Evolutionary conservation across 2,113 vertebrate species (phyloP), one percentile per base, ranked within the genome.

Genomic region (Dolichallabes microphthalmus): DNA sequence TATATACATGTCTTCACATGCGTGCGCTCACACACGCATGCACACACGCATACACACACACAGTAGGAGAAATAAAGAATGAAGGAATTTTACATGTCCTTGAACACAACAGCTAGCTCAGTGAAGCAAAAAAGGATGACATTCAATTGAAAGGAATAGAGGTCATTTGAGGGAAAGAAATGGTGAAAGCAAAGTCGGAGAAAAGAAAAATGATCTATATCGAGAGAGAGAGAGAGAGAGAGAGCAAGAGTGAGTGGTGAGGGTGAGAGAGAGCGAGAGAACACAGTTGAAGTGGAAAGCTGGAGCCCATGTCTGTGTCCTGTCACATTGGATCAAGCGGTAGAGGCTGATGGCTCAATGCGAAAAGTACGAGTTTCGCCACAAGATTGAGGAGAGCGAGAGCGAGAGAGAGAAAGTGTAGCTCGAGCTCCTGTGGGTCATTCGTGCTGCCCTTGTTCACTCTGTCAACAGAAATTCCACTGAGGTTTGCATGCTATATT

Each of bases 281-380:
- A 88, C 86, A 82, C 84, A 89, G 86, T 89, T 88, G 90, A 88
- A 91, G 92, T 86, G 55, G 89, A 90, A 92, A 92, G 89, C 92
- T 89, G 89, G 87, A 89, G 85, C 88, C 66, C 90, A 91, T 88
- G 88, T 93, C 91, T 93, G 91, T 81, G 85, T 89, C 87, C 90
- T 93, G 93, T 89, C 93, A 92, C 90, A 90, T 92, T 86, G 30
- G 75, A 94, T 94, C 90, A 93, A 73, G 11, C 45, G 87, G 90
- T 88, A 91, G 92, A 89, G 63, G 10, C 90, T 93, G 92, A 94
- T 91, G 91, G 90, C 91, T 92, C 91, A 93, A 93, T 86, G 88
- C 80, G 87, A 91, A 89, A 87, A 78, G 85, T 73, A 87, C 84
- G 78, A 82, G 85, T 91, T 60, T 53, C 61, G 66, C 52, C 85